phyloP scores from a whole-genome alignment of 2,888 invertebrate species.

The Nemapogon koenigi region DNA sequence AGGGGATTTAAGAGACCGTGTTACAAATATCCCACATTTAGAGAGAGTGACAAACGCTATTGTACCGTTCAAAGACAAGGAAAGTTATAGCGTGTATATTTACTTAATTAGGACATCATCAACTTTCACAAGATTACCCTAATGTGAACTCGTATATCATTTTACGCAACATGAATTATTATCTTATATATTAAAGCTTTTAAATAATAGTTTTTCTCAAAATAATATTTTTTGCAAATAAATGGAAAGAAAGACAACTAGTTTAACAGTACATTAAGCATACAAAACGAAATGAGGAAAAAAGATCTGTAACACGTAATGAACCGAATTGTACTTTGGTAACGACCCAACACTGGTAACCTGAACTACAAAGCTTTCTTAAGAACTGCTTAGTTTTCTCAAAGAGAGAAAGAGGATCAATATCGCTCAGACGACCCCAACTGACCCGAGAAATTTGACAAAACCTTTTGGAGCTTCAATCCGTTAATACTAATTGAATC shows the following conservation, averaged over 20 bases:
- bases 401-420: slow-evolving; percentile 51
- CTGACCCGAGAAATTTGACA: slow-evolving; percentile 49
- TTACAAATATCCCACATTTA: slow-evolving; percentile 38
- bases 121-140: too few relatives aligned
- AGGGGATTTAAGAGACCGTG: slow-evolving; percentile 26
- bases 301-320: slow-evolving; percentile 31
- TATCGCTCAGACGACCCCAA: slow-evolving; percentile 32
- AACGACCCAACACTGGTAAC: slow-evolving; percentile 23
- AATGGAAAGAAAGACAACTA: too few relatives aligned
- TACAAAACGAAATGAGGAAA: slow-evolving; percentile 25
- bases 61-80: not conserved
- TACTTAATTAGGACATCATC: too few relatives aligned
- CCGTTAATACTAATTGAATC: slow-evolving; percentile 65
- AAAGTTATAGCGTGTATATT: too few relatives aligned
- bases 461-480: slow-evolving; percentile 27
- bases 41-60: slow-evolving; percentile 29
- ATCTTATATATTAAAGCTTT: too few relatives aligned
- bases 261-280: slow-evolving; percentile 34
- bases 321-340: slow-evolving; percentile 18
- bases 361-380: slow-evolving; percentile 35
- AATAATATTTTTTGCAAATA: too few relatives aligned
- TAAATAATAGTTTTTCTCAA: too few relatives aligned
- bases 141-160: too few relatives aligned
- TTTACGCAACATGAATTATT: too few relatives aligned
- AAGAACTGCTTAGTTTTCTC: slow-evolving; percentile 52